Evolutionary conservation across 2,797 vertebrate species (phyloP).

Genomic region (Leptoclinus maculatus): DNA sequence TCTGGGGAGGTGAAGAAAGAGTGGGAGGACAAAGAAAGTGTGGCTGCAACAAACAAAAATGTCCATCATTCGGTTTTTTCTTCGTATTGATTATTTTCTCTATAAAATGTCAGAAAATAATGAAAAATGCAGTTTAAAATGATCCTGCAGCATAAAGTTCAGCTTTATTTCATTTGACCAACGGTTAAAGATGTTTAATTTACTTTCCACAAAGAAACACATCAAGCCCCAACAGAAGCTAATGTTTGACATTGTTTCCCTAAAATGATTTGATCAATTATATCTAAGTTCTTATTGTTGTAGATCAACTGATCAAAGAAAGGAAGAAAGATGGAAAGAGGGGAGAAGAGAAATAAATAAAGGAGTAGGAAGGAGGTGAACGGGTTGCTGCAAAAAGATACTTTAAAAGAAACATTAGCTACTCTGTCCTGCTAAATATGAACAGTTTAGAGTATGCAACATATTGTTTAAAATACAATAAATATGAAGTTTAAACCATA

Average conservation of each 20-base stretch:
- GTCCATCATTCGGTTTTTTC: not conserved
- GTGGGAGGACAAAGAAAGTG: not conserved
- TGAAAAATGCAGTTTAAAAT: not conserved
- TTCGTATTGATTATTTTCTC: not conserved
- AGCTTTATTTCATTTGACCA: not conserved
- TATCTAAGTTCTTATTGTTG: too few relatives aligned
- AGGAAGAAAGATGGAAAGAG: too few relatives aligned
- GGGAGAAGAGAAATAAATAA: too few relatives aligned
- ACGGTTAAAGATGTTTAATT: not conserved
- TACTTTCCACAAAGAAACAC: not conserved
- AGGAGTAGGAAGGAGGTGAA: too few relatives aligned
- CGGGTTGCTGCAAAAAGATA: too few relatives aligned
- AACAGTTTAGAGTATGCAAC: too few relatives aligned
- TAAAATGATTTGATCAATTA: not conserved
- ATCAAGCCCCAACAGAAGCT: not conserved
- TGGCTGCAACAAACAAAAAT: not conserved
- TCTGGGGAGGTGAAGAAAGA: not conserved
- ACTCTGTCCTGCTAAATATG: too few relatives aligned
- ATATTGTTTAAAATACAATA: too few relatives aligned
- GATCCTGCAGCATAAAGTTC: not conserved
- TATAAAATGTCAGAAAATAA: not conserved
- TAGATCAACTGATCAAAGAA: too few relatives aligned
- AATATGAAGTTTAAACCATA: too few relatives aligned
- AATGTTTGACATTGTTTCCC: too few relatives aligned
- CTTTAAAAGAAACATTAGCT: too few relatives aligned